Percentiles rank a stretch among this genome's conserved stretches.
phyloP scores from a whole-genome alignment of 2,888 invertebrate genomes.

The Cheilosia scutellata region DNA sequence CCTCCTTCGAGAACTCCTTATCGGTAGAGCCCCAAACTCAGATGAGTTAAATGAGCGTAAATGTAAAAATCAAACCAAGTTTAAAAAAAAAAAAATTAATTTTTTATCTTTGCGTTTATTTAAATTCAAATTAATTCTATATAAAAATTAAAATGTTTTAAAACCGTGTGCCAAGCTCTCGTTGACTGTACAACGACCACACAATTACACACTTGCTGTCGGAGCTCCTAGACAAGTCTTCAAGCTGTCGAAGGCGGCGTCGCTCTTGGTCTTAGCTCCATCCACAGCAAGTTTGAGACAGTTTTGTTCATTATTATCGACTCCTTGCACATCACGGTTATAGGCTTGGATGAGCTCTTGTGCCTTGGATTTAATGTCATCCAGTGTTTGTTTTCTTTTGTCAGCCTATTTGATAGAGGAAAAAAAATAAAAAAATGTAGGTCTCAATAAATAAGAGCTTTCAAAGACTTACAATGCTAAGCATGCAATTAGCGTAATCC shows the following conservation, averaged over 20 bases:
- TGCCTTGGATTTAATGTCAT: neutral
- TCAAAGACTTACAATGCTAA: constrained; percentile 62
- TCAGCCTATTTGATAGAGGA: neutral
- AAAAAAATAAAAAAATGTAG: neutral
- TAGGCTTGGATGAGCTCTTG: neutral
- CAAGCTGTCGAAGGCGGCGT: neutral
- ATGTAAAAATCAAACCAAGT: too few relatives aligned
- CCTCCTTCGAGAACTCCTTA: too few relatives aligned
- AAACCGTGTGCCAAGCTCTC: too few relatives aligned
- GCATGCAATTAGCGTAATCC: constrained; percentile 72
- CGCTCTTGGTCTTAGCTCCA: neutral
- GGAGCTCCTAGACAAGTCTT: neutral
- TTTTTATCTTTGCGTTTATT: too few relatives aligned
- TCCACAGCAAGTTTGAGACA: constrained; percentile 1
- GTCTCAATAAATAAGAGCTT: too few relatives aligned
- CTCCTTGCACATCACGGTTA: neutral
- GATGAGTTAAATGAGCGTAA: too few relatives aligned
- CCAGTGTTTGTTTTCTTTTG: constrained; percentile 1
- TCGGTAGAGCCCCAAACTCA: too few relatives aligned
- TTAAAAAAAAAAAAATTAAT: too few relatives aligned
- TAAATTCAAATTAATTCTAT: too few relatives aligned
- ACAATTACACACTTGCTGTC: neutral
- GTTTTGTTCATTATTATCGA: constrained; percentile 2
- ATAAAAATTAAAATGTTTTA: too few relatives aligned
- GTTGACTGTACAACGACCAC: neutral